Evolutionary conservation across 2,797 vertebrate genomes (phyloP).

Genomic region (Pygocentrus nattereri): DNA sequence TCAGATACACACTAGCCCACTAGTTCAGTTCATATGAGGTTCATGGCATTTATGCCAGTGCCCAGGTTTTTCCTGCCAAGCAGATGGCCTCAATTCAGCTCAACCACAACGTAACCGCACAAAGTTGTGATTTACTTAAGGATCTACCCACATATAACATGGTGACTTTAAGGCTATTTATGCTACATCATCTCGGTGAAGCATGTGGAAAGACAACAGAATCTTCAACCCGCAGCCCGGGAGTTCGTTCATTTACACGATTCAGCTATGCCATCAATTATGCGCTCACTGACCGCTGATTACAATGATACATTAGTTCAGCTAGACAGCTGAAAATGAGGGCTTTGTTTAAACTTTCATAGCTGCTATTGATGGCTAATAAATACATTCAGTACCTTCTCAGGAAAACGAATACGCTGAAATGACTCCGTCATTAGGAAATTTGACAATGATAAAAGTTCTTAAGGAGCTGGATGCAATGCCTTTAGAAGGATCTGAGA

Average conservation of each 20-base stretch:
- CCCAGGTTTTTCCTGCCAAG: slow-evolving; percentile 59
- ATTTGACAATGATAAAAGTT: slow-evolving; percentile 36
- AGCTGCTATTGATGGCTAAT: slow-evolving; percentile 14
- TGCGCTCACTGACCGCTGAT: slow-evolving; percentile 25
- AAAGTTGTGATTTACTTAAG: slow-evolving; percentile 38
- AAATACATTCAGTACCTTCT: slow-evolving; percentile 21
- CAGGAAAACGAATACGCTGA: slow-evolving; percentile 11
- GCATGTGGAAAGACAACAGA: slow-evolving; percentile 22
- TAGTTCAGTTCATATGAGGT: slow-evolving; percentile 67
- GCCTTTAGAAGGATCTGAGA: slow-evolving; percentile 30
- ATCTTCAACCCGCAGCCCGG: slow-evolving; percentile 25
- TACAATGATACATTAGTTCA: slow-evolving; percentile 33
- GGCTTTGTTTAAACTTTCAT: slow-evolving; percentile 12
- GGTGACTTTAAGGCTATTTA: slow-evolving; percentile 35
- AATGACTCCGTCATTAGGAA: slow-evolving; percentile 43
- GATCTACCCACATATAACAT: slow-evolving; percentile 31
- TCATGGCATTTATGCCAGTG: slow-evolving; percentile 58
- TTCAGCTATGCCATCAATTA: slow-evolving; percentile 23
- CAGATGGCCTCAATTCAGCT: slow-evolving; percentile 50
- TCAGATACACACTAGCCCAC: slow-evolving; percentile 51
- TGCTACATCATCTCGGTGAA: slow-evolving; percentile 32
- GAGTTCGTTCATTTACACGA: slow-evolving; percentile 11
- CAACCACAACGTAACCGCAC: slow-evolving; percentile 44
- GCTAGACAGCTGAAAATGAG: slow-evolving; percentile 23
- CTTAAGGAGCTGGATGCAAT: slow-evolving; percentile 19